These are phyloP conservation scores for Geodia barretti DNA, from an alignment of 37 sponge, comb jelly and placozoan species.

Conservation along the genomic window DNA sequence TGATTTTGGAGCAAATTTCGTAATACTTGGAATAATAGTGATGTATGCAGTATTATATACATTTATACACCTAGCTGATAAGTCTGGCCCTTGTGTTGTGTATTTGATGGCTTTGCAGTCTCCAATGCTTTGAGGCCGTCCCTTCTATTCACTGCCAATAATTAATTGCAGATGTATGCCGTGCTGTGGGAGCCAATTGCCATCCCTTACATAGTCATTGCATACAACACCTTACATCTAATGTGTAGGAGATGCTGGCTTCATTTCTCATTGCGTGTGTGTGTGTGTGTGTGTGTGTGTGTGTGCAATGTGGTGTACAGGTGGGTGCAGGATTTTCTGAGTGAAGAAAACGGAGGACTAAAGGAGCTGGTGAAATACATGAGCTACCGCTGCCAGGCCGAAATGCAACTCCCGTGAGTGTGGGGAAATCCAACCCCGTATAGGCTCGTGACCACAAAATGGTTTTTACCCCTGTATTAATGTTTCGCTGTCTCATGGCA, in stretches of 20 bases:
- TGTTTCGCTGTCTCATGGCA: not conserved
- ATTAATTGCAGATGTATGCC: too few species aligned
- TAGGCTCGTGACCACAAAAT: not conserved
- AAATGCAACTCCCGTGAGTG: constrained; percentile 31
- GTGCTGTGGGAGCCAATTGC: too few species aligned
- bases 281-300: constrained; percentile 39
- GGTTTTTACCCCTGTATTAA: not conserved
- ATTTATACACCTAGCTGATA: too few species aligned
- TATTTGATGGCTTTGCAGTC: too few species aligned
- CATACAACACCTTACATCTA: not conserved
- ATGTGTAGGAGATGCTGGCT: not conserved
- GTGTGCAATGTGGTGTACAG: constrained; percentile 14
- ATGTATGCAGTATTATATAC: too few species aligned
- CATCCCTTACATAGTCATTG: not conserved
- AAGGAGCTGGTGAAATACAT: constrained; percentile 71
- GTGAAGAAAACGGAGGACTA: constrained; percentile 62
- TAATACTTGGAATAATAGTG: too few species aligned
- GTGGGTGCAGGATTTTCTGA: constrained; percentile 84
- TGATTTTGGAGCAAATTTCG: too few species aligned
- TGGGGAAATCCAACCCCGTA: not conserved
- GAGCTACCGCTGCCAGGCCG: constrained; percentile 57
- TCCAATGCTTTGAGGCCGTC: too few species aligned
- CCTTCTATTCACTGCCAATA: too few species aligned
- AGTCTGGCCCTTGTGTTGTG: too few species aligned
- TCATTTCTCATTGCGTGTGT: constrained; percentile 38